phyloP scores from a whole-genome alignment of 2,888 invertebrate genomes.

The Toxonevra muliebris region DNA sequence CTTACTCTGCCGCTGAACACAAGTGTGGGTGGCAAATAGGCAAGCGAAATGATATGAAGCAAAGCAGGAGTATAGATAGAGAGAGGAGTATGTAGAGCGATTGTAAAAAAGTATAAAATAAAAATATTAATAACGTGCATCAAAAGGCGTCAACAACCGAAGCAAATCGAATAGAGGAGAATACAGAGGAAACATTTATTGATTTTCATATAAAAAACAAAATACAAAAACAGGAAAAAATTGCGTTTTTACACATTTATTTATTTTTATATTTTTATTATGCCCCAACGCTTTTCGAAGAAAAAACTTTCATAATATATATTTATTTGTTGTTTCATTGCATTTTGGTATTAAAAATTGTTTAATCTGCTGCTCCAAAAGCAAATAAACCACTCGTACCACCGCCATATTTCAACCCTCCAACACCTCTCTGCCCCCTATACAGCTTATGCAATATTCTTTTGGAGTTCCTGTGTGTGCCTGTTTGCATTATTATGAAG shows the following conservation, averaged over 20 bases:
- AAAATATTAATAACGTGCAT: conserved; percentile 53
- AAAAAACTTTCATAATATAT: neutral
- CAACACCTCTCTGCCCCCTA: too few relatives aligned
- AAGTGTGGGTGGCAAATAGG: neutral
- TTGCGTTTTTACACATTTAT: neutral
- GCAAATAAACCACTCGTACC: too few relatives aligned
- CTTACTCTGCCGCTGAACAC: neutral
- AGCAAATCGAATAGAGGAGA: conserved; percentile 22
- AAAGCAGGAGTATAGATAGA: neutral
- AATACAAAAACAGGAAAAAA: conserved; percentile 7
- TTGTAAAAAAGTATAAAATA: conserved; percentile 46
- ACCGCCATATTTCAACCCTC: neutral
- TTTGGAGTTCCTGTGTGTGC: neutral
- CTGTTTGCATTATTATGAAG: neutral
- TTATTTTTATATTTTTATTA: neutral
- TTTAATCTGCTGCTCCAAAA: conserved; percentile 21
- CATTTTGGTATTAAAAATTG: conserved; percentile 32
- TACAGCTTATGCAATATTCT: neutral
- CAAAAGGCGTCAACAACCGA: conserved; percentile 27
- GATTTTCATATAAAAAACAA: conserved; percentile 54
- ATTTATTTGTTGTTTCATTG: neutral
- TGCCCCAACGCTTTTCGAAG: too few relatives aligned
- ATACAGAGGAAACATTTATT: conserved; percentile 52
- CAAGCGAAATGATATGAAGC: neutral
- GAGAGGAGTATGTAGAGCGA: neutral